phyloP scores from a whole-genome alignment of 1,140 invertebrate species.

The Bombus huntii region DNA sequence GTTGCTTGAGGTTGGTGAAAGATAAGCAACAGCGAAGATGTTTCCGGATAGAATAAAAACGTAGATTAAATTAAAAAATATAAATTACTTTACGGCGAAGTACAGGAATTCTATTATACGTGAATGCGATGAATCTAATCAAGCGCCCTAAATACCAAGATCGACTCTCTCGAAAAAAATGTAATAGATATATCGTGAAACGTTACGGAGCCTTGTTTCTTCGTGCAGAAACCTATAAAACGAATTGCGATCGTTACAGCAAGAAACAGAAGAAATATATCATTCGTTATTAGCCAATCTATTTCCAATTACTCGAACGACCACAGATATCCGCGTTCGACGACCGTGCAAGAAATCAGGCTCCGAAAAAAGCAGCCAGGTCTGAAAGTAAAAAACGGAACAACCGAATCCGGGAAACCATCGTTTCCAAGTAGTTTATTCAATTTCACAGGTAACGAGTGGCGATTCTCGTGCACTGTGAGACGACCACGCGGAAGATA shows the following conservation, averaged over 20 bases:
- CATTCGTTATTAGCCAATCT: slow-evolving; percentile 12
- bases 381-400: not conserved
- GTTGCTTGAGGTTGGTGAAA: not conserved
- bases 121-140: not conserved
- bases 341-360: not conserved
- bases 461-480: not conserved
- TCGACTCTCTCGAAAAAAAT: not conserved
- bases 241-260: not conserved
- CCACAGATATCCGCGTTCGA: not conserved
- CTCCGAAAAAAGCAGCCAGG: not conserved
- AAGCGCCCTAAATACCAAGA: not conserved
- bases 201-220: not conserved
- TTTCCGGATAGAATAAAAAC: no score
- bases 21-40: not conserved
- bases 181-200: not conserved
- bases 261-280: slow-evolving; percentile 6
- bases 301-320: slow-evolving; percentile 9
- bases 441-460: slow-evolving; percentile 42
- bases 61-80: not conserved
- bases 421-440: slow-evolving; percentile 2
- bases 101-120: not conserved
- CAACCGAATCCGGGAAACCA: not conserved
- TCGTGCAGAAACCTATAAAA: not conserved
- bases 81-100: no score
- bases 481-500: not conserved